phyloP scores from a whole-genome alignment of 2,797 vertebrate genomes.

The Orientallactaga sibirica region DNA sequence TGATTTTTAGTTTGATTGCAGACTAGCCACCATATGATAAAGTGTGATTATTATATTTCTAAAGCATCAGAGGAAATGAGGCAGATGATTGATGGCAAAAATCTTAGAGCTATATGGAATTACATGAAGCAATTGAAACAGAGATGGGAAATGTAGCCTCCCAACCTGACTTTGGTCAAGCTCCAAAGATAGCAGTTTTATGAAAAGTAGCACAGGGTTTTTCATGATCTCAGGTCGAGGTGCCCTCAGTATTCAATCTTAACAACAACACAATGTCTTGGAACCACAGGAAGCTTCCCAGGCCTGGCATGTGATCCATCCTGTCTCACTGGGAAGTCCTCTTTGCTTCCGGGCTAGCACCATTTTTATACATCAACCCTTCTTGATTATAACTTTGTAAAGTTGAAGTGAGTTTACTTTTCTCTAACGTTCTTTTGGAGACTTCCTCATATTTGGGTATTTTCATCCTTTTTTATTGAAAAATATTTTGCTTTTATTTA shows the following conservation, averaged over 20 bases:
- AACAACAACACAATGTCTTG: not conserved
- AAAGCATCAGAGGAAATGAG: constrained; percentile 70
- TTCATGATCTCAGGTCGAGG: constrained; percentile 70
- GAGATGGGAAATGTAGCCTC: constrained; percentile 43
- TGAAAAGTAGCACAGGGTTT: constrained; percentile 64
- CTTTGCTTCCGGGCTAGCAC: not conserved
- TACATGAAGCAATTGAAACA: constrained; percentile 69
- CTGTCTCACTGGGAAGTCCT: constrained; percentile 63
- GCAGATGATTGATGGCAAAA: constrained; percentile 56
- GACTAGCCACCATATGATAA: constrained; percentile 60
- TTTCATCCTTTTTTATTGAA: not conserved
- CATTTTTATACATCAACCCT: constrained; percentile 57
- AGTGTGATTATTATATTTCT: constrained; percentile 70
- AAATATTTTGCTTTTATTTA: no score
- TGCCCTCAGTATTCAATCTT: constrained; percentile 51
- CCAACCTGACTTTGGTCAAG: constrained; percentile 56
- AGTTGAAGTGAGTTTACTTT: constrained; percentile 29
- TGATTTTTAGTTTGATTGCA: constrained; percentile 29
- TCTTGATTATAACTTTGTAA: constrained; percentile 62
- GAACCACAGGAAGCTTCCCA: constrained; percentile 59
- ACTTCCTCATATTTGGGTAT: not conserved
- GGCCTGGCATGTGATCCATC: constrained; percentile 58
- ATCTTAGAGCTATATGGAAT: constrained; percentile 62
- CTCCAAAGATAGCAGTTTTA: constrained; percentile 76
- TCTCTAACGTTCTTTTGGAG: constrained; percentile 3